Base-by-base conservation (phyloP, 2,888 invertebrate genomes). In the Tipula vernalis region DNA sequence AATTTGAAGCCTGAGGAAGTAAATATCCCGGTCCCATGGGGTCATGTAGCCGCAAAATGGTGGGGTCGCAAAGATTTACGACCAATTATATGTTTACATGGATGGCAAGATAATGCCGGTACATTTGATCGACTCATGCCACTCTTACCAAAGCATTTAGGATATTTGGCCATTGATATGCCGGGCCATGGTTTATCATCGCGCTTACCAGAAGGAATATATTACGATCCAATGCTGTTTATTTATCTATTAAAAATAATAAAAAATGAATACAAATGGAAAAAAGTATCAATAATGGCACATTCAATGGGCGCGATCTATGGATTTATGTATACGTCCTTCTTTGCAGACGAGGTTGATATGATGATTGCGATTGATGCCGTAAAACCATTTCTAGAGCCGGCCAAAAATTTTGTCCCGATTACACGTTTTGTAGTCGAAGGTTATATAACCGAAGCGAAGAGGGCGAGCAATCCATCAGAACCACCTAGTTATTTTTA, bases 21-120 rank as follows among this genome's bases (percentile, higher is more conserved):
- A n/a, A 91, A 92, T 89, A 94, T 96, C 86, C 93, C 94, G 83
- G 93, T 95, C 0, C 94, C 94, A 83, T 95, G 94, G 94, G 96
- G 96, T 0, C 93, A 94, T 88, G 88, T 96, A 36, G 92, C 95
- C 0, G 95, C 94, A 1, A 95, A 95, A 90, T 93, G 95, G 91
- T 96, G 96, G 94, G 95, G 96, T 12, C 93, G 92, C 3, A 93
- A 93, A 88, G 91, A 94, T 88, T 92, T 93, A 18, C 92, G 94
- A 86, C 96, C 96, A 0, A 92, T 96, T 87, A 90, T 96, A 41
- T 94, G 94, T 0, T 89, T 96, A n/a, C 96, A 96, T 89, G 96
- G 96, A 0, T 95, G 95, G 95, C 94, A 94, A 91, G 96, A 96
- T 90, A 96, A 96, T 90, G 94, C 95, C n/a, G 95, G 94, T 18